Evolutionary conservation across 2,797 vertebrate species (phyloP).

Genomic region (Pangasius larnaudii): DNA sequence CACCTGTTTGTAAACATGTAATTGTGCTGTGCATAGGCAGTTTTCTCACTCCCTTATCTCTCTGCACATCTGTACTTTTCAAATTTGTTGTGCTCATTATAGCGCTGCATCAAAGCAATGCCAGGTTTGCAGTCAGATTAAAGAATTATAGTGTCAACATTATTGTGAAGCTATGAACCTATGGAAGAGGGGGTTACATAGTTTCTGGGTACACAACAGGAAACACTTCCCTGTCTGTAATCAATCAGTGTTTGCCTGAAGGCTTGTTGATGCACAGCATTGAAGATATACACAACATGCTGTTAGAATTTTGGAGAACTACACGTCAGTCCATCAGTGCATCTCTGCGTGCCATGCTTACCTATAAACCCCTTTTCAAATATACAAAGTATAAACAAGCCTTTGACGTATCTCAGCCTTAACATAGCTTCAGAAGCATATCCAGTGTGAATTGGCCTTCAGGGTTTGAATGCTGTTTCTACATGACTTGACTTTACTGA

Average conservation of each 20-base stretch:
- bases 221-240: background rate
- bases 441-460: background rate
- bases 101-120: background rate
- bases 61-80: background rate
- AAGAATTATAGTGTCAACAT: background rate
- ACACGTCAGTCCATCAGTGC: background rate
- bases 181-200: background rate
- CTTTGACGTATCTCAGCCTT: background rate
- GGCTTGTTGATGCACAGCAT: background rate
- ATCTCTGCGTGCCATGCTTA: background rate
- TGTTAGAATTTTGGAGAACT: constrained; percentile 16
- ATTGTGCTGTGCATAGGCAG: background rate
- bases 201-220: background rate
- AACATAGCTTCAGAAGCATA: background rate
- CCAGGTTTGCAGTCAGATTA: background rate
- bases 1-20: background rate
- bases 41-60: background rate
- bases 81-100: background rate
- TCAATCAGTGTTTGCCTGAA: background rate
- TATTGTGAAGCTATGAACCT: constrained; percentile 1
- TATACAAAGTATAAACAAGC: background rate
- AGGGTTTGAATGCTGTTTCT: background rate
- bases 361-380: background rate
- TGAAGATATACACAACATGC: background rate
- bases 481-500: background rate